Conservation (phyloP, 2,113 vertebrate genomes). For the Amphilophus citrinellus region DNA sequence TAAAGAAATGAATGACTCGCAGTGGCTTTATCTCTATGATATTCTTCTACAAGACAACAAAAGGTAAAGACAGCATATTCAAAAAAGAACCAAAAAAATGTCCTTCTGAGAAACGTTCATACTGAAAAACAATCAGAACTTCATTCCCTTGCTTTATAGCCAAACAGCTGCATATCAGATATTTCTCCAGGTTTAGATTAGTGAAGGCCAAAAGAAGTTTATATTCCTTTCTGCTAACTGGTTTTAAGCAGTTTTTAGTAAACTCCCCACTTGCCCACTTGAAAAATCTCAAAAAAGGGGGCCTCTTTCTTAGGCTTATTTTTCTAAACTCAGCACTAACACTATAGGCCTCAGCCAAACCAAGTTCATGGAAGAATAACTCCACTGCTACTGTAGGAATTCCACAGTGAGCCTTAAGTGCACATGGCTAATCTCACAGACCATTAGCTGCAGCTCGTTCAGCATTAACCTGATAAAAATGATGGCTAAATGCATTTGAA, state of each 20-base stretch:
- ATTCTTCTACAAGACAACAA: background rate
- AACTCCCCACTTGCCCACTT: background rate
- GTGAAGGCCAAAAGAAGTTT: background rate
- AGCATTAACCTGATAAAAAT: constrained; percentile 57
- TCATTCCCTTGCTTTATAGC: background rate
- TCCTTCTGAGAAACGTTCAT: constrained; percentile 5
- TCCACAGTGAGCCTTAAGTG: background rate
- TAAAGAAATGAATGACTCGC: background rate
- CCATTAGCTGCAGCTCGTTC: constrained; percentile 50
- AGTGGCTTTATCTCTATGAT: background rate
- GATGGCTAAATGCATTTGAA: constrained; percentile 35
- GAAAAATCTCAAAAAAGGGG: background rate
- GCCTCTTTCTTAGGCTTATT: background rate
- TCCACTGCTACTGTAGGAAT: constrained; percentile 38
- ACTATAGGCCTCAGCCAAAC: background rate
- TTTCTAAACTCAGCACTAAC: background rate
- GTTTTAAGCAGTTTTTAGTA: background rate
- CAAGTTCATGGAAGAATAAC: constrained; percentile 15
- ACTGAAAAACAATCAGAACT: constrained; percentile 10
- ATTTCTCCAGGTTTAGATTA: constrained; percentile 11
- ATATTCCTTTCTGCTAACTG: background rate
- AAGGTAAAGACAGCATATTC: background rate
- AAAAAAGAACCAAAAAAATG: background rate
- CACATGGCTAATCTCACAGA: constrained; percentile 45
- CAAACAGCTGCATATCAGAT: constrained; percentile 22